Base-by-base conservation (phyloP, 1,140 invertebrate genomes). In the Aphaenogaster floridana region DNA sequence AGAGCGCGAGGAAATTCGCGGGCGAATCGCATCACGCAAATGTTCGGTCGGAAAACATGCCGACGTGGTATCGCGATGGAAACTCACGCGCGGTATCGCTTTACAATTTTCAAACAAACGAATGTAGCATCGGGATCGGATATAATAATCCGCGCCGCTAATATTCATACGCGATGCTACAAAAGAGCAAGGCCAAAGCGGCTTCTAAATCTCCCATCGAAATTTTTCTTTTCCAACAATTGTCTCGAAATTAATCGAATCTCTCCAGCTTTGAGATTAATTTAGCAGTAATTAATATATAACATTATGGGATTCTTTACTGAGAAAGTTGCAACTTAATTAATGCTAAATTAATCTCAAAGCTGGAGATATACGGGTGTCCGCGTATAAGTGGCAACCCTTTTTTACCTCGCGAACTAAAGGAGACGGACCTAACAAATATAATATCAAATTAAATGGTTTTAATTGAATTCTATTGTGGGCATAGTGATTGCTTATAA, bases 21-120 rank as follows among this genome's bases (percentile, higher is more conserved):
- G 13, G 21, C 21, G 42, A 72, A 72, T 83, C 52, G 68, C 54
- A 72, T 72, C 80, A 48, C 80, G 54, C 54, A n/a, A 83, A 83
- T 74, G 80, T 36, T 61, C 80, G 68, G 17, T 59, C 68, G 54
- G 52, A 61, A 83, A 74, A 74, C 61, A 74, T 52, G 68, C 13
- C 78, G 36, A 21, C 28, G 9, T 61, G 48, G 4, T 21, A 69
- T 50, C 36, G 63, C 61, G 45, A 52, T 59, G 54, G 17, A 74
- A 59, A 74, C 36, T 48, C 68, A 0, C 36, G 36, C 28, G 66
- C 52, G 21, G 5, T 72, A 45, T 72, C 50, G 39, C 15, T 54
- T 83, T 72, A 39, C 79, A 69, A n/a, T 15, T 80, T 80, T 48
- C 63, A 57, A 54, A 69, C 64, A 28, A 81, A 69, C 63, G 36